Base-by-base conservation (phyloP, 2,888 invertebrate genomes). In the Parnassius apollo region DNA sequence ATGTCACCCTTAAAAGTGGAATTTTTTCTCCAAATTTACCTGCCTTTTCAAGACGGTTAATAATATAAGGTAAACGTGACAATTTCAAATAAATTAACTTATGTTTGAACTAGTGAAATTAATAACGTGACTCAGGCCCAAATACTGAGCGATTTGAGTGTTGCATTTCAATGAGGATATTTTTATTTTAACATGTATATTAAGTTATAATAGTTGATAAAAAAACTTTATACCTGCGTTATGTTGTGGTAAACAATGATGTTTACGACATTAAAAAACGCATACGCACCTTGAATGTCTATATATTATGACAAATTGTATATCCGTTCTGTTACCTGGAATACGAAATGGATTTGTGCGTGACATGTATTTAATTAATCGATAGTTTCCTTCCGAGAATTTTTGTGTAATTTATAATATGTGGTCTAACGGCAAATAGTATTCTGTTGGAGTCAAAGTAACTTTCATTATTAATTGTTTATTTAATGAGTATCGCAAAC, bases 291-390 rank as follows among this genome's bases (percentile, higher is more conserved):
- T 75, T 73, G 75, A 77, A 74, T 76, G 67, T 75, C 78, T 56
- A 13, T 42, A 78, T 70, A 72, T 70, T 70, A 72, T 70, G 71
- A 70, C 69, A 68, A 73, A 55, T 61, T 52, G 59, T 68, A 60
- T 75, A 77, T 87, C 83, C 82, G 81, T 78, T 77, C 69, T 75
- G 82, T 77, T 75, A 75, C 70, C 71, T 68, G 65, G 81, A 79
- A 83, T 82, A 80, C 74, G 65, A 71, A 81, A 77, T 74, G 73
- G 67, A 59, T 63, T 55, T 22, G 71, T 66, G 78, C 79, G 79
- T 79, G 81, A 74, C 71, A 62, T 67, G 73, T 69, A 71, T 78
- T 22, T 42, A 67, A 65, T 51, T 63, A 61, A 65, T 60, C 56
- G 49, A 65, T 59, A 51, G 42, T 13, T 53, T n/a, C 4, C 25